Base-by-base conservation (phyloP, 2,888 invertebrate species). In the Rhamnusium bicolor region DNA sequence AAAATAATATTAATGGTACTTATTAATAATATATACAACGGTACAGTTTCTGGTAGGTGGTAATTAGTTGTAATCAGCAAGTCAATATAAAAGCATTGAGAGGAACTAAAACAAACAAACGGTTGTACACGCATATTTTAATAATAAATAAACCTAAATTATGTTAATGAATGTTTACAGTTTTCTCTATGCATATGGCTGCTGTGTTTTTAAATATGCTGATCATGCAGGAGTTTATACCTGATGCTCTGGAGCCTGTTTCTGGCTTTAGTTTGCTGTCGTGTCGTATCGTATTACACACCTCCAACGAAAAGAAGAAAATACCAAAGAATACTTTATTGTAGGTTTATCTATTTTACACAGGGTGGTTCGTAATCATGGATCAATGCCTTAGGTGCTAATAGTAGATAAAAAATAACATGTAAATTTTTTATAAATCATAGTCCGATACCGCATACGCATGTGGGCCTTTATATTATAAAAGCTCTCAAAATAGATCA, bases 111-210 rank as follows among this genome's bases (percentile, higher is more conserved):
- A 19, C 51, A 51, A 51, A 51, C 51, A 51, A 18, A 18, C 51
- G 51, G n/a, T 51, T 51, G 10, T 51, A 19, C 51, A 51, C 18
- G 19, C 51, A 19, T 51, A 19, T 12, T 51, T 51, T 18, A 16
- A 40, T 19, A 51, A 51, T 51, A 51, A 51, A 51, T 51, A 51
- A 51, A 51, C 19, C 51, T 19, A 51, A 51, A 51, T 51, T 51
- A 51, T 51, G 51, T 51, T 51, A 51, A 51, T 51, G 51, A 16
- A 19, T 51, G 51, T 51, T 51, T 51, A 51, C 19, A 18, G 10
- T 51, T 18, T 6, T 18, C 16, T 16, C 19, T 51, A 19, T 18
- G 16, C 16, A 18, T 2, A 18, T 18, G 8, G 7, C 51, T 16
- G 19, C 51, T 16, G 19, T 7, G 8, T 19, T 18, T 5, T 51